These are phyloP conservation scores for Lepidocyrtoides sp. DNA, from an alignment of 2,888 invertebrate genomes.

Conservation along the genomic window DNA sequence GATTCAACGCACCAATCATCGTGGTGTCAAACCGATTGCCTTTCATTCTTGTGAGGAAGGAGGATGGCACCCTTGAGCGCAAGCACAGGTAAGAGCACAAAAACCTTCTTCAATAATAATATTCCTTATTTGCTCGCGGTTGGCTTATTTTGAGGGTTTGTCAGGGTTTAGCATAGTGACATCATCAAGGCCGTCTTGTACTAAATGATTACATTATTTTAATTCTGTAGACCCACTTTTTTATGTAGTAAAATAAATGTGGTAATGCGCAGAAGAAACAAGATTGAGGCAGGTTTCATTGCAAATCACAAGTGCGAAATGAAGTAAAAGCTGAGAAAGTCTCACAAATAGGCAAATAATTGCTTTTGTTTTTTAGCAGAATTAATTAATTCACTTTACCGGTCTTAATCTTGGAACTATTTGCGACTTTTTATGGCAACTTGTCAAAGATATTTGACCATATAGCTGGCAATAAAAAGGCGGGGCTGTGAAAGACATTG, in stretches of 20 bases:
- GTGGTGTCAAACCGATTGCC: slow-evolving; percentile 87
- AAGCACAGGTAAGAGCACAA: slow-evolving; percentile 86
- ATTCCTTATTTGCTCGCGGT: neutral
- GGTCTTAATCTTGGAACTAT: too few relatives aligned
- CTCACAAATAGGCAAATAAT: too few relatives aligned
- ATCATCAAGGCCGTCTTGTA: slow-evolving; percentile 53
- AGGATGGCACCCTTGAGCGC: slow-evolving; percentile 86
- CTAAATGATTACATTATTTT: neutral
- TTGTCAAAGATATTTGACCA: too few relatives aligned
- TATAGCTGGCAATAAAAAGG: too few relatives aligned
- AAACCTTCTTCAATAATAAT: neutral
- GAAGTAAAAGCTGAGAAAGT: too few relatives aligned
- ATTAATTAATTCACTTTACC: too few relatives aligned
- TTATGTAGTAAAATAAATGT: too few relatives aligned
- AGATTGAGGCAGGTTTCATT: too few relatives aligned
- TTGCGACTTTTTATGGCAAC: too few relatives aligned
- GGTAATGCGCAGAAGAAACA: neutral
- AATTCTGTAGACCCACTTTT: neutral
- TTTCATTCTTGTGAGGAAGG: slow-evolving; percentile 86
- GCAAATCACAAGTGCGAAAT: too few relatives aligned
- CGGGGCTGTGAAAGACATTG: too few relatives aligned
- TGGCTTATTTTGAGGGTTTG: slow-evolving; percentile 9
- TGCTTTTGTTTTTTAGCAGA: too few relatives aligned
- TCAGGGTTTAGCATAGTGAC: neutral
- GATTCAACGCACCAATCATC: slow-evolving; percentile 86